Evolutionary conservation across 1,140 invertebrate species (phyloP).

Genomic region (Drosophila melanogaster): DNA sequence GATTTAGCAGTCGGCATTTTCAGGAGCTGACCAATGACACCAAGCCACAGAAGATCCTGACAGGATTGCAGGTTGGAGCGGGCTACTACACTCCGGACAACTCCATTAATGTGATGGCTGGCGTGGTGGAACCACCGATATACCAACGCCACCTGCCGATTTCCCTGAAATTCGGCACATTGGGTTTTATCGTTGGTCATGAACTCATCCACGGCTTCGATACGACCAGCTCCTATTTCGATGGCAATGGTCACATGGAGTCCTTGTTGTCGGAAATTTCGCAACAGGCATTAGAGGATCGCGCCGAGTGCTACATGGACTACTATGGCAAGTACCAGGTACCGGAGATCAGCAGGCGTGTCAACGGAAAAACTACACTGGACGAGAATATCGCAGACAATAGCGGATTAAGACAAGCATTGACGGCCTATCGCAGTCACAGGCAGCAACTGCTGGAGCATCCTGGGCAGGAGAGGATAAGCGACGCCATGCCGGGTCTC

Average conservation of each 20-base stretch:
- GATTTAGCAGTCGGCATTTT: slow-evolving; percentile 58
- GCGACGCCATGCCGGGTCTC: slow-evolving; percentile 90
- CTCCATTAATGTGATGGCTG: slow-evolving; percentile 87
- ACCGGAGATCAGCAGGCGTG: slow-evolving; percentile 84
- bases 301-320: slow-evolving; percentile 90
- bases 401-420: slow-evolving; percentile 94
- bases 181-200: slow-evolving; percentile 69
- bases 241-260: slow-evolving; percentile 32
- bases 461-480: slow-evolving; percentile 77
- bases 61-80: slow-evolving; percentile 62
- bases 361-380: slow-evolving; percentile 88
- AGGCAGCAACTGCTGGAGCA: slow-evolving; percentile 44
- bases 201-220: slow-evolving; percentile 77
- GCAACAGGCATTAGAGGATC: slow-evolving; percentile 52
- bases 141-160: slow-evolving; percentile 88
- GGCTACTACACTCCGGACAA: slow-evolving; percentile 70
- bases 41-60: slow-evolving; percentile 48
- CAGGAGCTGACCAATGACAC: slow-evolving; percentile 47
- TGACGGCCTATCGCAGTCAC: slow-evolving; percentile 89
- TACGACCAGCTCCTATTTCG: slow-evolving; percentile 41
- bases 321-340: slow-evolving; percentile 86
- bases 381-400: slow-evolving; percentile 92
- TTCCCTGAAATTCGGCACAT: slow-evolving; percentile 70
- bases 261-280: slow-evolving; percentile 79
- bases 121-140: slow-evolving; percentile 96